Conservation (phyloP, 2,888 invertebrate species). For the Linnaemya vulpina region DNA sequence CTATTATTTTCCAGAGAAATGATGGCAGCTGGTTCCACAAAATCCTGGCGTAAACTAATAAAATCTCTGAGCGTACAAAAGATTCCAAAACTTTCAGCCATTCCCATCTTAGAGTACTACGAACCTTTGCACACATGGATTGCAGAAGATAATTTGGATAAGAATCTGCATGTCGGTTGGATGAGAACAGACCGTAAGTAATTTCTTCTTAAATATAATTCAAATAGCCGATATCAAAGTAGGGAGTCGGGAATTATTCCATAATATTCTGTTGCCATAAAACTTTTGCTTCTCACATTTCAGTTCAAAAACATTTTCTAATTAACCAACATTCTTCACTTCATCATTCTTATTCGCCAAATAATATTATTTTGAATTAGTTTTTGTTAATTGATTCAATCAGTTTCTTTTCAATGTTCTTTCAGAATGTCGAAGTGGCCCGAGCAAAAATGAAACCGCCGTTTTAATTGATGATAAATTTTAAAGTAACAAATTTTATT, state of each 20-base stretch:
- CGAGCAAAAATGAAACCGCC: constrained; percentile 8
- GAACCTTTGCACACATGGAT: constrained; percentile 86
- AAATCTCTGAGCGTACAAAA: constrained; percentile 87
- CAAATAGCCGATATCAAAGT: neutral
- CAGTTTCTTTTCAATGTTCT: neutral
- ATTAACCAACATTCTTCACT: too few relatives aligned
- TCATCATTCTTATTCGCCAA: neutral
- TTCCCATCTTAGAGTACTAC: constrained; percentile 86
- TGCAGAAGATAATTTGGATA: constrained; percentile 84
- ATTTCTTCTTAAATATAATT: neutral
- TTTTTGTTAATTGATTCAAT: neutral
- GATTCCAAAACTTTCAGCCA: constrained; percentile 86
- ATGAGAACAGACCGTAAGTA: constrained; percentile 73
- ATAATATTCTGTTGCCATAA: too few relatives aligned
- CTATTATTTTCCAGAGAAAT: constrained; percentile 80
- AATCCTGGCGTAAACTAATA: constrained; percentile 87
- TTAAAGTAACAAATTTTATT: neutral
- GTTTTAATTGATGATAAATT: constrained; percentile 13
- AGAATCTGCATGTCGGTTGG: constrained; percentile 79
- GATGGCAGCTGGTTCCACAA: constrained; percentile 84
- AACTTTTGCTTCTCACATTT: too few relatives aligned
- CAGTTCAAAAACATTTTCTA: too few relatives aligned
- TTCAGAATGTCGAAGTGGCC: constrained; percentile 27
- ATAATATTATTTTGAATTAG: neutral
- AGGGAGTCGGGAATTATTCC: too few relatives aligned